Conservation (phyloP, 2,113 vertebrate genomes). For the Esox niger region DNA sequence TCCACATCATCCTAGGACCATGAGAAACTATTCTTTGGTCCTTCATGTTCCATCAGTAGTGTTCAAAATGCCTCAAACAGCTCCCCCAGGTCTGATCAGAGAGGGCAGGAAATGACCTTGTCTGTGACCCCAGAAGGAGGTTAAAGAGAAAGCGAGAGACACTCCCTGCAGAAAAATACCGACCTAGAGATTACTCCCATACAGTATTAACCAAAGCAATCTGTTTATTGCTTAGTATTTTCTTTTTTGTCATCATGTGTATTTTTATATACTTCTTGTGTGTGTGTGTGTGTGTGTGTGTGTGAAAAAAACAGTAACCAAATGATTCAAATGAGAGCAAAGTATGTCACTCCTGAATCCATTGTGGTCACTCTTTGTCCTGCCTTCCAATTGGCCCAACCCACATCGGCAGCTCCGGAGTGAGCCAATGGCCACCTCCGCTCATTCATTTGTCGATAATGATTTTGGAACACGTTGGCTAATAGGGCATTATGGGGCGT, state of each 20-base stretch:
- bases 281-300: too few relatives aligned
- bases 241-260: not conserved
- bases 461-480: constrained; percentile 86
- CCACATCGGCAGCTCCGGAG: constrained; percentile 34
- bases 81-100: constrained; percentile 67
- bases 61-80: constrained; percentile 11
- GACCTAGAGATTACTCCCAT: too few relatives aligned
- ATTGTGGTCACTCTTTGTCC: constrained; percentile 9
- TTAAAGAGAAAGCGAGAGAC: constrained; percentile 59
- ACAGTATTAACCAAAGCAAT: too few relatives aligned
- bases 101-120: constrained; percentile 76
- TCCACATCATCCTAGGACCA: constrained; percentile 53
- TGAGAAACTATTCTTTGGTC: constrained; percentile 61
- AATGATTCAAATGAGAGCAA: too few relatives aligned
- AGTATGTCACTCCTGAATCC: not conserved
- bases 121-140: constrained; percentile 62
- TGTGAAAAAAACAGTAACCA: too few relatives aligned
- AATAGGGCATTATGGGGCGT: constrained; percentile 89
- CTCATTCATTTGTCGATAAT: constrained; percentile 92
- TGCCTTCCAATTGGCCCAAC: constrained; percentile 7
- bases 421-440: constrained; percentile 74
- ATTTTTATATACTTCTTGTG: too few relatives aligned
- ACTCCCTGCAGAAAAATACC: constrained; percentile 30
- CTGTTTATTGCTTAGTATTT: too few relatives aligned
- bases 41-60: constrained; percentile 45